These are phyloP conservation scores for Phallusia fumigata DNA, from an alignment of 23 tunicate genomes.

Conservation along the genomic window DNA sequence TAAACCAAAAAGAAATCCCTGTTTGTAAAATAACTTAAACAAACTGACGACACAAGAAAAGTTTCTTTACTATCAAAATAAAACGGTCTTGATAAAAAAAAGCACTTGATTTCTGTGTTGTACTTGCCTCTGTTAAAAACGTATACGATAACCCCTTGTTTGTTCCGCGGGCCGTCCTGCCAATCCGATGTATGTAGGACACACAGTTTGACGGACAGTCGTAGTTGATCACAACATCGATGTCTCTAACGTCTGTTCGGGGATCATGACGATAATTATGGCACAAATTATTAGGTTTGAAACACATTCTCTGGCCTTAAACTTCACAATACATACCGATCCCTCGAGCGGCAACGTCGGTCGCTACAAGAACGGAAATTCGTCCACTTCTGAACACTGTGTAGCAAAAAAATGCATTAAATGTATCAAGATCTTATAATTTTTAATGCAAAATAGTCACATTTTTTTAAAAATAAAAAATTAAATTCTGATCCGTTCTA, in stretches of 20 bases:
- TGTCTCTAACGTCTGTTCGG: constrained; percentile 65
- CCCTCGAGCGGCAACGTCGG: constrained; percentile 99
- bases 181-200: constrained; percentile 87
- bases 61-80: too few species aligned
- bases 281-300: not conserved
- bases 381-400: constrained; percentile 59
- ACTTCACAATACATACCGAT: constrained; percentile 28
- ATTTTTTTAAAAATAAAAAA: too few species aligned
- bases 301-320: not conserved
- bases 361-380: constrained; percentile 61
- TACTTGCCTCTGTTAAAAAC: constrained; percentile 61
- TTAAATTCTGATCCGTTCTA: too few species aligned
- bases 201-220: constrained; percentile 67
- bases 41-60: too few species aligned
- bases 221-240: constrained; percentile 78
- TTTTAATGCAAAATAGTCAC: too few species aligned
- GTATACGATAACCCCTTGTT: constrained; percentile 73
- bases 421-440: too few species aligned
- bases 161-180: constrained; percentile 93
- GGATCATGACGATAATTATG: not conserved
- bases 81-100: not conserved
- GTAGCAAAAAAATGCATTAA: too few species aligned
- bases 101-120: not conserved
- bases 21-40: too few species aligned
- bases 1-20: not conserved